A percentile compares a stretch with the other conserved stretches of the same genome.
Conservation (phyloP, 2,797 vertebrate species). For the Dryobates pubescens region DNA sequence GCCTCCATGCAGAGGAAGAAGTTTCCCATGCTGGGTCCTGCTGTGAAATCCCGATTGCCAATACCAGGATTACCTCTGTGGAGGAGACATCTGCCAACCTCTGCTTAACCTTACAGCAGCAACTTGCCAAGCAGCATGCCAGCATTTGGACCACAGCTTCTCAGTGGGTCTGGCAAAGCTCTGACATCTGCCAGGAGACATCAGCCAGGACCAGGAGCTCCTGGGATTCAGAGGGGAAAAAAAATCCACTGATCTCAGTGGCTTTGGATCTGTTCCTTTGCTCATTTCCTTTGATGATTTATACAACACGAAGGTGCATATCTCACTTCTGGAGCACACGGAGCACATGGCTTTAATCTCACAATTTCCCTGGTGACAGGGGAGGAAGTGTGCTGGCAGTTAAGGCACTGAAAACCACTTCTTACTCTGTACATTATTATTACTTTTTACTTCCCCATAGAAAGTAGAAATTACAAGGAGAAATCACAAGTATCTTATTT, state of each 20-base stretch:
- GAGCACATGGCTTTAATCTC: slow-evolving; percentile 43
- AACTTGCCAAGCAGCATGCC: neutral
- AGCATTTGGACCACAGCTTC: neutral
- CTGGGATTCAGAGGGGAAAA: neutral
- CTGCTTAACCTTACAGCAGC: neutral
- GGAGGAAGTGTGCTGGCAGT: slow-evolving; percentile 12
- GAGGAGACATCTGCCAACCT: neutral
- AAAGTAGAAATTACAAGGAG: neutral
- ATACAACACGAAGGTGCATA: slow-evolving; percentile 19
- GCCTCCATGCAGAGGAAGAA: neutral
- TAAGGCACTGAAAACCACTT: neutral
- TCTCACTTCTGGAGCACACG: slow-evolving; percentile 4
- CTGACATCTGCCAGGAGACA: neutral
- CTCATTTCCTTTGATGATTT: slow-evolving; percentile 44
- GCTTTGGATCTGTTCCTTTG: slow-evolving; percentile 23
- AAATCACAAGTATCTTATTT: neutral
- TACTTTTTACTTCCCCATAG: neutral
- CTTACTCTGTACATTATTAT: slow-evolving; percentile 1
- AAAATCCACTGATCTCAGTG: neutral
- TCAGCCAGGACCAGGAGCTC: neutral
- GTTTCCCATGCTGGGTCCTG: fast-evolving
- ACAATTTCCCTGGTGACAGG: slow-evolving; percentile 31
- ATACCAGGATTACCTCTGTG: neutral
- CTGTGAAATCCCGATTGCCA: neutral
- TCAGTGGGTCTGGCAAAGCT: slow-evolving; percentile 4